A percentile compares a stretch with the other conserved stretches of the same genome.
Conservation (phyloP, 2,113 vertebrate species). For the Trogon surrucura region DNA sequence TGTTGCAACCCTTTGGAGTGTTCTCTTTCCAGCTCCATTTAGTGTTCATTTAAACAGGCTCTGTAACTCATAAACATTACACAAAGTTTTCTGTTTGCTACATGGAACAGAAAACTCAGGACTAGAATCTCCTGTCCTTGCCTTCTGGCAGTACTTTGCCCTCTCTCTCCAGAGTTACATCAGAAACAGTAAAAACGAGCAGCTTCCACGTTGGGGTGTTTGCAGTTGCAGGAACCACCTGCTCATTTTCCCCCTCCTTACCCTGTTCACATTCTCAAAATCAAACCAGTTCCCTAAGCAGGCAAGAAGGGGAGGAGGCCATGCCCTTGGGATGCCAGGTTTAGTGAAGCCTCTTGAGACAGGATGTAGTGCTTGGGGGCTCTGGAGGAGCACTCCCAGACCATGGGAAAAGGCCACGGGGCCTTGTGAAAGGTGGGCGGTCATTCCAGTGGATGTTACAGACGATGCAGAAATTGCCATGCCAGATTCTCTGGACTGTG, state of each 20-base stretch:
- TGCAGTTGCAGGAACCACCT: background rate
- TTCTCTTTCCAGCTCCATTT: background rate
- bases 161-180: background rate
- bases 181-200: background rate
- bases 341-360: background rate
- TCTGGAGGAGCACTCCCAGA: background rate
- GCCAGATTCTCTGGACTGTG: background rate
- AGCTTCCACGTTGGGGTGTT: background rate
- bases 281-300: background rate
- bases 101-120: background rate
- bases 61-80: background rate
- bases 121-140: background rate
- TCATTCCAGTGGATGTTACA: rapidly evolving
- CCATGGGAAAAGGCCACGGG: background rate
- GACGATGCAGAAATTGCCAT: background rate
- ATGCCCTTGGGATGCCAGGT: background rate
- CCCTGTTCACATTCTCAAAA: background rate
- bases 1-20: background rate
- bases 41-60: background rate
- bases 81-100: background rate
- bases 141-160: background rate
- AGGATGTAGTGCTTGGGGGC: rapidly evolving
- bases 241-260: background rate
- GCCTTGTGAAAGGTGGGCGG: background rate
- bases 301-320: background rate